phyloP scores from a whole-genome alignment of 2,113 vertebrate species.

The Oreochromis niloticus region DNA sequence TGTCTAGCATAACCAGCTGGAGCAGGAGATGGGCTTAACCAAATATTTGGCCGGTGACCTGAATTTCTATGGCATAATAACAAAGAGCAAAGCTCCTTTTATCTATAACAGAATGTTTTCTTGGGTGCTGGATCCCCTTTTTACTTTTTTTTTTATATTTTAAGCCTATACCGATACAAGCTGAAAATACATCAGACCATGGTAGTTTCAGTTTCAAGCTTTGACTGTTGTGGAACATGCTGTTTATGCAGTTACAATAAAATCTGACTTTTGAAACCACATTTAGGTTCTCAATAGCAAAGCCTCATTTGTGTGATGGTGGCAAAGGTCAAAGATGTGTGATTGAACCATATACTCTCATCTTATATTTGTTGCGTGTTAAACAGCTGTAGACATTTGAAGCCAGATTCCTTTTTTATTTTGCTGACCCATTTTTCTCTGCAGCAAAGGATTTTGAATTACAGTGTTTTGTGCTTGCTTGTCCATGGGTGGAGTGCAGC shows the following conservation, averaged over 20 bases:
- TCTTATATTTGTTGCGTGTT: neutral
- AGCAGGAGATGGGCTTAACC: constrained; percentile 27
- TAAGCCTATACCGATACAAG: neutral
- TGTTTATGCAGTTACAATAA: neutral
- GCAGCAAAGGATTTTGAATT: neutral
- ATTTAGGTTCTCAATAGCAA: neutral
- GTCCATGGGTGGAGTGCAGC: constrained; percentile 34
- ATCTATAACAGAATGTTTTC: neutral
- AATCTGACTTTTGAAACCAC: neutral
- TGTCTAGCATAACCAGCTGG: constrained; percentile 21
- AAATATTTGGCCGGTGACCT: constrained; percentile 48
- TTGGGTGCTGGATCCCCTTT: neutral
- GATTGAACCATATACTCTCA: neutral
- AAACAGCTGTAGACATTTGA: neutral
- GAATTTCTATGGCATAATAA: constrained; percentile 20
- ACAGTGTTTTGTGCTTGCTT: constrained; percentile 9
- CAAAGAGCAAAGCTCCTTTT: constrained; percentile 10
- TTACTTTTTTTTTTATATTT: fast-evolving
- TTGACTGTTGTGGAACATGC: neutral
- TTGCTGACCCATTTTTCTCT: constrained; percentile 2
- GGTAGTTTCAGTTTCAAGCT: neutral
- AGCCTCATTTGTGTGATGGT: neutral
- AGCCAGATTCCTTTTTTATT: neutral
- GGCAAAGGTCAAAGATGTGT: neutral
- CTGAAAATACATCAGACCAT: neutral